Percentiles rank a stretch among this genome's conserved stretches.
Conservation (phyloP, 2,797 vertebrate species). For the Rousettus madagascariensis region DNA sequence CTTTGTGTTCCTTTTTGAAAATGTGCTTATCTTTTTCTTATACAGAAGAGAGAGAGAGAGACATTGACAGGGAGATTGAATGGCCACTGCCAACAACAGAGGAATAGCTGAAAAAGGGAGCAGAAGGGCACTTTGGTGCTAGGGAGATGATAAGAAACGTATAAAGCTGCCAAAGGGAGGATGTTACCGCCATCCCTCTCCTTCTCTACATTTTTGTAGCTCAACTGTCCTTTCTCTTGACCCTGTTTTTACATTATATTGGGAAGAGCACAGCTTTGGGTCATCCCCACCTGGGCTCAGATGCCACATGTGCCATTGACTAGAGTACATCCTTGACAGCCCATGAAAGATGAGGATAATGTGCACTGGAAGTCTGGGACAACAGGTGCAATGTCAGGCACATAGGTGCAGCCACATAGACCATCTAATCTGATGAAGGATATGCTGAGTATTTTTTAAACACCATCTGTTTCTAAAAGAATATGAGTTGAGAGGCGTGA, state of each 20-base stretch:
- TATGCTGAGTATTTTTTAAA: background rate
- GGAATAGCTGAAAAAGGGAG: constrained; percentile 39
- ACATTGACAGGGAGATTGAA: constrained; percentile 64
- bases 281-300: background rate
- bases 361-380: background rate
- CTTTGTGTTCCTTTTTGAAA: constrained; percentile 75
- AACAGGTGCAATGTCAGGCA: background rate
- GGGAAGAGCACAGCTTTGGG: background rate
- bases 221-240: background rate
- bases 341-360: background rate
- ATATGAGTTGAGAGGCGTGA: background rate
- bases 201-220: background rate
- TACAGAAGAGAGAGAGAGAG: constrained; percentile 51
- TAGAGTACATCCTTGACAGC: background rate
- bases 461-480: background rate
- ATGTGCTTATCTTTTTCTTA: constrained; percentile 79
- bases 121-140: background rate
- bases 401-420: background rate
- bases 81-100: constrained; percentile 58
- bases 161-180: background rate
- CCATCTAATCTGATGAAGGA: background rate
- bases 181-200: background rate
- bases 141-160: constrained; percentile 53
- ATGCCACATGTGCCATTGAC: background rate
- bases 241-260: background rate